Evolutionary conservation across 2,113 vertebrate genomes (phyloP).

Genomic region (Epinephelus fuscoguttatus): DNA sequence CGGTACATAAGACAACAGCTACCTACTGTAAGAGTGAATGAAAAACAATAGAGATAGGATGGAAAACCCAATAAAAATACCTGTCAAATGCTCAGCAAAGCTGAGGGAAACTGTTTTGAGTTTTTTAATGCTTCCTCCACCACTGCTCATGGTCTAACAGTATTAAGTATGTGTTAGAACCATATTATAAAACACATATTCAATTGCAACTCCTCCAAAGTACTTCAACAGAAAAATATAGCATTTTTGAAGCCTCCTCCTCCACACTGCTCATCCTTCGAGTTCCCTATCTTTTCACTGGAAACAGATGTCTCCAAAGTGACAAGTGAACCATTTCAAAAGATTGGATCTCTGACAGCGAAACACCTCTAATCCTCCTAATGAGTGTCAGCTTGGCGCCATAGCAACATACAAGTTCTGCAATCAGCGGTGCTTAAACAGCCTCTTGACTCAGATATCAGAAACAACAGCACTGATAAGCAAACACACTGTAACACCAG

Average conservation of each 20-base stretch:
- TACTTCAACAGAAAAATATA: background rate
- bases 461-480: constrained; percentile 66
- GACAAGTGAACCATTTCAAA: constrained; percentile 46
- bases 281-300: constrained; percentile 35
- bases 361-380: constrained; percentile 56
- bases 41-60: background rate
- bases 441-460: constrained; percentile 51
- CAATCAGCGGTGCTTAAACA: constrained; percentile 59
- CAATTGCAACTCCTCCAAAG: constrained; percentile 16
- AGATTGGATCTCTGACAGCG: constrained; percentile 51
- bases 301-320: constrained; percentile 56
- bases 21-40: background rate
- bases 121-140: background rate
- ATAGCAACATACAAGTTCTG: constrained; percentile 56
- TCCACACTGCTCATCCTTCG: background rate
- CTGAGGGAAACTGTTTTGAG: background rate
- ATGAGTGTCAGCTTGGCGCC: constrained; percentile 57
- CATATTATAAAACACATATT: constrained; percentile 18
- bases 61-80: background rate
- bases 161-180: background rate
- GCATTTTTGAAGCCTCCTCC: constrained; percentile 4
- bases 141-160: background rate
- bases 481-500: constrained; percentile 55
- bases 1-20: background rate
- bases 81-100: background rate